Percentiles rank a stretch among this genome's conserved stretches.
Conservation (phyloP, 1,140 invertebrate genomes). For the Piezodorus guildinii region DNA sequence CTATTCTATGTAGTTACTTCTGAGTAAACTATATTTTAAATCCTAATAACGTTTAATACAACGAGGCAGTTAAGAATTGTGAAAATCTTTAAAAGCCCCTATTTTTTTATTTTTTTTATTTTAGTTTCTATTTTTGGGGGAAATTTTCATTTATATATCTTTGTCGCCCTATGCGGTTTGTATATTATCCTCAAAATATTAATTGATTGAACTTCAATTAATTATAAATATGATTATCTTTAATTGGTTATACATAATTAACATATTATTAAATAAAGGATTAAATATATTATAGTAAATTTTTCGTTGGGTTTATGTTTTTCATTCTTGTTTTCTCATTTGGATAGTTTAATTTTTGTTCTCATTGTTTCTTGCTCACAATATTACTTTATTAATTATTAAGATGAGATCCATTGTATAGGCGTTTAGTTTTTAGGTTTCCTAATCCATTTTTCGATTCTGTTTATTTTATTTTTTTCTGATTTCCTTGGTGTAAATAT, state of each 20-base stretch:
- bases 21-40: no score
- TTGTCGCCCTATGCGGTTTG: not conserved
- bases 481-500: slow-evolving; percentile 6
- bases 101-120: not conserved
- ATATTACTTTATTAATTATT: not conserved
- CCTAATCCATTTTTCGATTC: not conserved
- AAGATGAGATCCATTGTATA: slow-evolving; percentile 7
- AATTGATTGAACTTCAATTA: not conserved
- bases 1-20: no score
- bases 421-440: slow-evolving; percentile 9
- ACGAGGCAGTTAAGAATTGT: not conserved
- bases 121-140: not conserved
- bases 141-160: not conserved
- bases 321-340: slow-evolving; percentile 12
- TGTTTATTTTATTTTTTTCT: not conserved
- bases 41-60: no score
- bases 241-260: slow-evolving; percentile 7
- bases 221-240: slow-evolving; percentile 12
- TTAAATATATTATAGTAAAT: slow-evolving; percentile 11
- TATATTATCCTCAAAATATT: slow-evolving; percentile 8
- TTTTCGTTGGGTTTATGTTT: slow-evolving; percentile 8
- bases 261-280: slow-evolving; percentile 1
- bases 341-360: slow-evolving; percentile 16
- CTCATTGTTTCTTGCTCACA: slow-evolving; percentile 14
- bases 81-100: not conserved